These are phyloP conservation scores for Haliclona indistincta DNA, from an alignment of 37 sponge, comb jelly and placozoan species.

Conservation along the genomic window DNA sequence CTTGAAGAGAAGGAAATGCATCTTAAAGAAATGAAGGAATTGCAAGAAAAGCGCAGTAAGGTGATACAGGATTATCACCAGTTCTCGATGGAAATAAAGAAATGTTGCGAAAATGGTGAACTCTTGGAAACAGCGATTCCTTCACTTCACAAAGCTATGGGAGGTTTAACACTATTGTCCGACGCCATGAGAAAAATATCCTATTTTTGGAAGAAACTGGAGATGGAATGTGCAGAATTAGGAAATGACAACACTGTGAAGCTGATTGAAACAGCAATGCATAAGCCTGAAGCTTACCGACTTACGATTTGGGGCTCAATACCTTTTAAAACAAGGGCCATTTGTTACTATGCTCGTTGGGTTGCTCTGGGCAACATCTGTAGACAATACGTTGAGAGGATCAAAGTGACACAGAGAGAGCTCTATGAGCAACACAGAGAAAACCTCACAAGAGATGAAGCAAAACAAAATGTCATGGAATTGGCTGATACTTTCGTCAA, in stretches of 20 bases:
- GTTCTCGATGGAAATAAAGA: slow-evolving; percentile 13
- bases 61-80: slow-evolving; percentile 5
- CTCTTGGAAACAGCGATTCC: slow-evolving; percentile 12
- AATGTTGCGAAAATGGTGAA: not conserved
- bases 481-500: slow-evolving; percentile 13
- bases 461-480: slow-evolving; percentile 4
- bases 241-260: slow-evolving; percentile 4
- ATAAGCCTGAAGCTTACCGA: slow-evolving; percentile 13
- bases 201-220: slow-evolving; percentile 34
- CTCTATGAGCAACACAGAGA: slow-evolving; percentile 18
- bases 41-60: not conserved
- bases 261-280: slow-evolving; percentile 8
- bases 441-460: slow-evolving; percentile 6
- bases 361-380: slow-evolving; percentile 37
- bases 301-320: slow-evolving; percentile 11
- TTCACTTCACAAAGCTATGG: slow-evolving; percentile 24
- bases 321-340: slow-evolving; percentile 17
- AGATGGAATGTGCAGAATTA: slow-evolving; percentile 23
- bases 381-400: slow-evolving; percentile 7
- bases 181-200: slow-evolving; percentile 32
- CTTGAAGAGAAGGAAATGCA: slow-evolving; percentile 10
- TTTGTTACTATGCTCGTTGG: slow-evolving; percentile 31
- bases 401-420: slow-evolving; percentile 27
- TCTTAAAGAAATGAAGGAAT: slow-evolving; percentile 2
- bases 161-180: slow-evolving; percentile 23